Percentiles rank a stretch among this genome's conserved stretches.
Evolutionary conservation across 2,113 vertebrate species (phyloP).

Genomic region (Pterophyllum scalare): DNA sequence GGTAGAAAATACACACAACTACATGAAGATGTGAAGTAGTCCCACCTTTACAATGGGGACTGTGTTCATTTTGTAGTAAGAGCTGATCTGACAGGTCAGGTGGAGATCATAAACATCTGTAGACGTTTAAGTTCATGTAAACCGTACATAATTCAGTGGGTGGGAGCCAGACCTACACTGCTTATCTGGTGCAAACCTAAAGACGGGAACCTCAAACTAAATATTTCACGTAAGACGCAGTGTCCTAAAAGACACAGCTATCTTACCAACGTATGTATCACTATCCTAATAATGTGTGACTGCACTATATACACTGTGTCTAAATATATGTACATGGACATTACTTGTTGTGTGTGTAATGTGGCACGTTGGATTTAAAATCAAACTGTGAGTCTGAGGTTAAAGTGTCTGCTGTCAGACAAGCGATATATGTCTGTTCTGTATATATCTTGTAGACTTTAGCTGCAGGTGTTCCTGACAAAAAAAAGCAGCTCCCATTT

Average conservation of each 20-base stretch:
- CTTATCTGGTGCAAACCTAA: background rate
- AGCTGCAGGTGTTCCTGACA: conserved; percentile 47
- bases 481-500: conserved; percentile 42
- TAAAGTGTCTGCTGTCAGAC: background rate
- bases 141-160: background rate
- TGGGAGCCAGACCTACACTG: background rate
- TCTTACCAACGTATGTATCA: background rate
- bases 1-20: background rate
- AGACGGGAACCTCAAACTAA: background rate
- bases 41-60: background rate
- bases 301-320: background rate
- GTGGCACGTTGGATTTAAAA: conserved; percentile 1
- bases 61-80: background rate
- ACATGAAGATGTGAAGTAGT: background rate
- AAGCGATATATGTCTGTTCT: conserved; percentile 9
- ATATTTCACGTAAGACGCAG: background rate
- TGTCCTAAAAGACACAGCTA: background rate
- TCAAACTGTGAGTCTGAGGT: background rate
- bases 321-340: background rate
- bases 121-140: background rate
- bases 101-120: background rate
- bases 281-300: background rate
- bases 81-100: background rate
- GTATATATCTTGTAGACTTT: background rate
- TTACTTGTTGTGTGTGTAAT: background rate